Percentiles rank a stretch among this genome's conserved stretches.
These are phyloP conservation scores for Mesochorus sp. DNA, from an alignment of 2,888 invertebrate species.

Conservation along the genomic window DNA sequence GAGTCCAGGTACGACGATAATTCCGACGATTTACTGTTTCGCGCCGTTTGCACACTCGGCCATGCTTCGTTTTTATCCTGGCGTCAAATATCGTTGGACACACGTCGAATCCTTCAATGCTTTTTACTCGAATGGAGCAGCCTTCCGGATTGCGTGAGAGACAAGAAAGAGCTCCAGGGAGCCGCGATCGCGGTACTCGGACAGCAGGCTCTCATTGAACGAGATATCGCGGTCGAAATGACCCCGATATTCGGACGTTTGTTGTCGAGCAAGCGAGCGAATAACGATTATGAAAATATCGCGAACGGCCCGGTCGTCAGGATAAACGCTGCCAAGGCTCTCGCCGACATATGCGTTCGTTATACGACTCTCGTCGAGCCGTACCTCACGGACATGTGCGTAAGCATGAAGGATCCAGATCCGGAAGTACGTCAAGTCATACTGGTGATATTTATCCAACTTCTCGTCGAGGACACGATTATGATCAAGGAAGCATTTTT, in stretches of 20 bases:
- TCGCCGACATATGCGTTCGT: constrained; percentile 88
- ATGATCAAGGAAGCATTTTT: constrained; percentile 88
- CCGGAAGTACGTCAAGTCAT: constrained; percentile 86
- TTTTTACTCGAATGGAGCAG: constrained; percentile 75
- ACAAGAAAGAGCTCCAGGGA: constrained; percentile 76
- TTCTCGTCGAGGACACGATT: constrained; percentile 89
- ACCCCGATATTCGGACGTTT: constrained; percentile 86
- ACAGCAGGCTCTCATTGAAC: constrained; percentile 86
- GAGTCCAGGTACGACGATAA: constrained; percentile 61
- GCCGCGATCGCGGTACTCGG: constrained; percentile 83
- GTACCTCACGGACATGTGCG: constrained; percentile 85
- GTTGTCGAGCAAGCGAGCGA: constrained; percentile 83
- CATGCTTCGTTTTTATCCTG: constrained; percentile 75
- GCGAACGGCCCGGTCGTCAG: constrained; percentile 82
- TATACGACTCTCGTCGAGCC: constrained; percentile 88
- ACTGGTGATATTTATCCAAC: constrained; percentile 86
- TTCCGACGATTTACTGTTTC: constrained; percentile 41
- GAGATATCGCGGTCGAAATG: constrained; percentile 85
- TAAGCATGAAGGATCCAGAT: constrained; percentile 85
- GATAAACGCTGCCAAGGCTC: constrained; percentile 87
- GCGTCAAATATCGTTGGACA: constrained; percentile 67
- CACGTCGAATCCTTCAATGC: constrained; percentile 73
- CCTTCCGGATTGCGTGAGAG: constrained; percentile 65
- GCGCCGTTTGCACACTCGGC: constrained; percentile 76
- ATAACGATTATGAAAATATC: constrained; percentile 50